phyloP scores from a whole-genome alignment of 2,888 invertebrate species.

The Therioaphis trifolii region DNA sequence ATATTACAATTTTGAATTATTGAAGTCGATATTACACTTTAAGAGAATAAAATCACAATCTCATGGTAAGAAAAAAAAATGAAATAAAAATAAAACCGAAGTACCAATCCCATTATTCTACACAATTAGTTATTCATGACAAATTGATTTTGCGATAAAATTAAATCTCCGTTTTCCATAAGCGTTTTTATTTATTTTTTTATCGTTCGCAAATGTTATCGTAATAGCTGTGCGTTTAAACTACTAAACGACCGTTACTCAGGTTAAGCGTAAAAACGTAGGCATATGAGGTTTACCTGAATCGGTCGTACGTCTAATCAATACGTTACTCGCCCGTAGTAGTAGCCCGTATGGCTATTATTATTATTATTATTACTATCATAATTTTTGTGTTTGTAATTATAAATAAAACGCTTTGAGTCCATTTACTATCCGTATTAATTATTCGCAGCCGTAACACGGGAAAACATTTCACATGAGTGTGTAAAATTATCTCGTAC shows the following conservation, averaged over 20 bases:
- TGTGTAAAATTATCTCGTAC: background rate
- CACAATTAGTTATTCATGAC: too few species aligned
- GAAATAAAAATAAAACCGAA: too few species aligned
- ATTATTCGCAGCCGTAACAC: background rate
- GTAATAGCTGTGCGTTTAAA: background rate
- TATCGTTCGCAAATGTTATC: background rate
- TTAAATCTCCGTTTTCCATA: background rate
- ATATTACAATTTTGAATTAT: too few species aligned
- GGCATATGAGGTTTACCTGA: background rate
- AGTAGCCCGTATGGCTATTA: background rate
- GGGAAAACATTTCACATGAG: background rate
- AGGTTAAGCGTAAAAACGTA: slow-evolving; percentile 2
- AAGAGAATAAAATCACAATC: too few species aligned
- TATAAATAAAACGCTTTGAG: slow-evolving; percentile 13
- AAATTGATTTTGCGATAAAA: background rate
- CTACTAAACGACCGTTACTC: background rate
- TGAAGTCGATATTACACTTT: too few species aligned
- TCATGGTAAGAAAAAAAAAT: too few species aligned
- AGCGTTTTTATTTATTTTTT: background rate
- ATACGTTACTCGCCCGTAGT: background rate
- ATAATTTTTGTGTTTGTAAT: background rate
- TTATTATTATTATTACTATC: too few species aligned
- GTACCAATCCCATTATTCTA: too few species aligned
- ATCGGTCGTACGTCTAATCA: background rate
- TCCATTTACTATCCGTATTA: background rate